Conservation (phyloP, 2,113 vertebrate species). For the Rhagologus leucostigma region DNA sequence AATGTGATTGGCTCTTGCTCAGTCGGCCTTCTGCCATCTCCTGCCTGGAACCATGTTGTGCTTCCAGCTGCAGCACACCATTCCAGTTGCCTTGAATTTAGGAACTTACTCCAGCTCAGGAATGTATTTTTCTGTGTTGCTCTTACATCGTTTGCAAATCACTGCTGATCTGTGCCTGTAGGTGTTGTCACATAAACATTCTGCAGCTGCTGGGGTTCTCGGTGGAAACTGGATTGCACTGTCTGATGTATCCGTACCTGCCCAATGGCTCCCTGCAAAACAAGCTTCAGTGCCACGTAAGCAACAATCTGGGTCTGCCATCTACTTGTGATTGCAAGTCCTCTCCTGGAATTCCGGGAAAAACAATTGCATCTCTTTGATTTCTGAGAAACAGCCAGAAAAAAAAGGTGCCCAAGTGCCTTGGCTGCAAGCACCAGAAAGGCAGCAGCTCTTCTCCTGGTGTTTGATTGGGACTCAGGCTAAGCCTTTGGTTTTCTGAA, state of each 20-base stretch:
- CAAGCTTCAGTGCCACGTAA: conserved; percentile 69
- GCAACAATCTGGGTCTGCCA: not conserved
- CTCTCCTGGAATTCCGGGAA: not conserved
- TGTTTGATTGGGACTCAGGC: not conserved
- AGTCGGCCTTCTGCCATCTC: rapidly evolving
- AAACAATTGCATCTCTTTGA: not conserved
- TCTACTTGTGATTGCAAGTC: not conserved
- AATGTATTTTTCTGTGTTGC: not conserved
- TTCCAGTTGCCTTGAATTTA: not conserved
- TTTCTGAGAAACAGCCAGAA: not conserved
- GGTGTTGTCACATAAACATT: conserved; percentile 73
- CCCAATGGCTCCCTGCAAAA: conserved; percentile 73
- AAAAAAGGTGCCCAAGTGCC: not conserved
- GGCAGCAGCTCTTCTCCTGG: not conserved
- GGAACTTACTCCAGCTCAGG: not conserved
- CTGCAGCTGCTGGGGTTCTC: conserved; percentile 76
- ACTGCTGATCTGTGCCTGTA: conserved; percentile 9
- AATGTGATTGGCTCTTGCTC: not conserved
- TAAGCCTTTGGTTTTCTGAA: not conserved
- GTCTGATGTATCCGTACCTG: conserved; percentile 73
- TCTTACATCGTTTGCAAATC: not conserved
- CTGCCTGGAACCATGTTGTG: not conserved
- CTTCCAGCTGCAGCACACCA: not conserved
- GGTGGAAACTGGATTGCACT: conserved; percentile 44
- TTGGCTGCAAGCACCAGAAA: not conserved